A percentile compares a stretch with the other conserved stretches of the same genome.
Evolutionary conservation across 2,797 vertebrate species (phyloP).

Genomic region (Chrysocyon brachyurus): DNA sequence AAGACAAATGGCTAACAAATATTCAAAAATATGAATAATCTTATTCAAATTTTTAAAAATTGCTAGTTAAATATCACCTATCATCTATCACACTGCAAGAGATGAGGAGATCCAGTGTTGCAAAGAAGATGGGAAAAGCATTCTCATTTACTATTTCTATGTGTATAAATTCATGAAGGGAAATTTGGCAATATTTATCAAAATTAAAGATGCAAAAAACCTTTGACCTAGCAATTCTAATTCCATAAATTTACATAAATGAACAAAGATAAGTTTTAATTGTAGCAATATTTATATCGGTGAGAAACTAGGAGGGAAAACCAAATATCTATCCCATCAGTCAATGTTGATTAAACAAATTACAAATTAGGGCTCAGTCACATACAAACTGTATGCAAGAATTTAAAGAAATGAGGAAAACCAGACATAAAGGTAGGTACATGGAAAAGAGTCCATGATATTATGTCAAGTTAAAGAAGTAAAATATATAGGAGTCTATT

Average conservation of each 20-base stretch:
- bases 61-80: background rate
- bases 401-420: background rate
- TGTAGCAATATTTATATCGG: background rate
- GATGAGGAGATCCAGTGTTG: background rate
- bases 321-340: background rate
- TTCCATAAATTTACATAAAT: constrained; percentile 38
- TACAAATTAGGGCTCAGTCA: background rate
- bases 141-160: background rate
- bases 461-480: background rate
- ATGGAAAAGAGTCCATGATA: background rate
- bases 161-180: background rate
- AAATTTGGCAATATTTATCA: constrained; percentile 8
- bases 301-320: background rate
- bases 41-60: constrained; percentile 40
- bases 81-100: background rate
- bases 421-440: background rate
- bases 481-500: background rate
- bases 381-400: background rate
- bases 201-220: constrained; percentile 29
- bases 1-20: background rate
- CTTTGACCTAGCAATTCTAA: background rate
- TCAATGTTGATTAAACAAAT: background rate
- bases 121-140: background rate
- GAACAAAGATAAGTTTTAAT: constrained; percentile 2
- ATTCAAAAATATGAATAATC: background rate